Conservation (phyloP, 2,113 vertebrate species). For the Antechinus flavipes region DNA sequence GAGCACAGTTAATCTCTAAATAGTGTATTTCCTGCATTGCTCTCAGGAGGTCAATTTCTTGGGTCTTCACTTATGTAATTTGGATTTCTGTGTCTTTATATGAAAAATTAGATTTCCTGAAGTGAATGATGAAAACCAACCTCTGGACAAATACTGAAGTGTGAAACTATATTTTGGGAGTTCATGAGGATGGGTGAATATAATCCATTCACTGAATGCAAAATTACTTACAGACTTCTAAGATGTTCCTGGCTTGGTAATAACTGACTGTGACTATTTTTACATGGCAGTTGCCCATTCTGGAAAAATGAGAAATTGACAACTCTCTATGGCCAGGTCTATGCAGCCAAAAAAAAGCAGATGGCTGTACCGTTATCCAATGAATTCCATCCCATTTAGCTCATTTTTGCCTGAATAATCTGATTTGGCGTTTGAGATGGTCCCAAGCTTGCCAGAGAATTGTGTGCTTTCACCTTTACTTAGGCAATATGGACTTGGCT, state of each 20-base stretch:
- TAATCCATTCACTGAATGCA: neutral
- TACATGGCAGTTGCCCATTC: neutral
- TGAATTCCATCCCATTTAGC: neutral
- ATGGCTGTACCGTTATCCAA: neutral
- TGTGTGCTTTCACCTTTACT: neutral
- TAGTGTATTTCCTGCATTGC: neutral
- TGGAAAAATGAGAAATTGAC: constrained; percentile 28
- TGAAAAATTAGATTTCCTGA: neutral
- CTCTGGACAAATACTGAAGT: neutral
- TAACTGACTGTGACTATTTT: neutral
- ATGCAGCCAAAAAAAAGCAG: neutral
- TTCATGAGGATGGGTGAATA: neutral
- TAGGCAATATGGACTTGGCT: neutral
- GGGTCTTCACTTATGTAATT: neutral
- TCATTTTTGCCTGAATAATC: neutral
- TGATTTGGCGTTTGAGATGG: neutral
- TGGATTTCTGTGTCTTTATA: neutral
- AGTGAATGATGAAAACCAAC: neutral
- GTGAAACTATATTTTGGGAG: neutral
- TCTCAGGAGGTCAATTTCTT: neutral
- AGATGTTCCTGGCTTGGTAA: neutral
- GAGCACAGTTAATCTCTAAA: neutral
- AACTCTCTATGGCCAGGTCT: neutral
- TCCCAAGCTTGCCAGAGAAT: neutral
- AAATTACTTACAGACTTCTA: neutral